phyloP scores from a whole-genome alignment of 1,140 invertebrate genomes.

The Phymastichus coffea region DNA sequence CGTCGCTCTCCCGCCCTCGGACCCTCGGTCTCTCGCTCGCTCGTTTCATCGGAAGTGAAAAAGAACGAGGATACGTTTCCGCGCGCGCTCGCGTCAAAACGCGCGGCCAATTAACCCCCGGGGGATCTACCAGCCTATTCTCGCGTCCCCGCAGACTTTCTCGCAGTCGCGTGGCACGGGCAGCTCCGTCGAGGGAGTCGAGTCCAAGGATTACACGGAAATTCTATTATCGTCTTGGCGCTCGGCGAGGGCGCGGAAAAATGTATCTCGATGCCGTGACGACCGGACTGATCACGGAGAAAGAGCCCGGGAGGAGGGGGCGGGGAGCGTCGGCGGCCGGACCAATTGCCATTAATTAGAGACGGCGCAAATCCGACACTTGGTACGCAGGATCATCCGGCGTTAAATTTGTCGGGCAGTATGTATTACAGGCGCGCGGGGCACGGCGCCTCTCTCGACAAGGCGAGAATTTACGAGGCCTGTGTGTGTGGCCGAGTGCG shows the following conservation, averaged over 20 bases:
- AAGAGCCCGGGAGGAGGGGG: no score
- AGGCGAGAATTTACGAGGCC: conserved; percentile 21
- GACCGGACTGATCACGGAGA: no score
- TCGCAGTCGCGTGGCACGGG: no score
- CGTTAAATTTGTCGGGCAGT: conserved; percentile 20
- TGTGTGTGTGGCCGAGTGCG: conserved; percentile 3
- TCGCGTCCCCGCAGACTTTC: conserved; percentile 30
- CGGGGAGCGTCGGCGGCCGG: no score
- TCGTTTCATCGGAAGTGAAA: no score
- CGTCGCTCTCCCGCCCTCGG: no score
- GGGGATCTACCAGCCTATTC: conserved; percentile 46
- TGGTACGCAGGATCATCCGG: conserved; percentile 11
- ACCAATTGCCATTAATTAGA: conserved; percentile 16
- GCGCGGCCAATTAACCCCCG: conserved; percentile 54
- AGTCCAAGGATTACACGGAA: conserved; percentile 54
- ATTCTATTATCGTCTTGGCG: conserved; percentile 56
- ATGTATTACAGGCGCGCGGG: conserved; percentile 3
- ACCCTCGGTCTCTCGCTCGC: no score
- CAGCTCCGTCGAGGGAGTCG: conserved; percentile 40
- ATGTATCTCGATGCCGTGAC: no score
- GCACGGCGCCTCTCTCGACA: neutral
- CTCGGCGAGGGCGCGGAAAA: no score
- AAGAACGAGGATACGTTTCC: neutral
- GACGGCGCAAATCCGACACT: conserved; percentile 3
- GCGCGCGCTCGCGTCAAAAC: conserved; percentile 47